phyloP scores from a whole-genome alignment of 2,113 vertebrate genomes.

The Glaucidium brasilianum region DNA sequence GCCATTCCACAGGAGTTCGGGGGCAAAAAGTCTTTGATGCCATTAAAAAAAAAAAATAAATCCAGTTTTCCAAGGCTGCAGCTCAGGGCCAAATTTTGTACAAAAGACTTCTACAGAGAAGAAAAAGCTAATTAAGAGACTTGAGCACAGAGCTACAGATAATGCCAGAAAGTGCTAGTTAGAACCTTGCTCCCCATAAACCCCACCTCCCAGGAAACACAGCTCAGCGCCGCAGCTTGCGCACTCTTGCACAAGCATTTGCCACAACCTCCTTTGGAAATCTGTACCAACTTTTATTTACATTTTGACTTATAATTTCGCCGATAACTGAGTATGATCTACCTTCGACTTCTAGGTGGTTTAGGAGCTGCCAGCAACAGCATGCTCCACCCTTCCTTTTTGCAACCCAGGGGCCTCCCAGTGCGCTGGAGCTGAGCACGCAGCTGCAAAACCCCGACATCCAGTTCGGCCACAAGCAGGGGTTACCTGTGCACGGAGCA shows the following conservation, averaged over 20 bases:
- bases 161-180: neutral
- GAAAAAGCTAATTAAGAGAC: neutral
- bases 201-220: neutral
- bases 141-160: neutral
- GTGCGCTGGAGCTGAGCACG: accelerated
- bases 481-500: neutral
- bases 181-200: neutral
- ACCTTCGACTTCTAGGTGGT: neutral
- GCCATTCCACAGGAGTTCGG: neutral
- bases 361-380: neutral
- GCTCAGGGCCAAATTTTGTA: neutral
- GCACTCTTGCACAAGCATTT: neutral
- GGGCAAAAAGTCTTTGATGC: neutral
- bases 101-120: neutral
- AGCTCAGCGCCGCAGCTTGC: no score
- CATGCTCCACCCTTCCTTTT: neutral
- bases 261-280: neutral
- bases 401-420: no score
- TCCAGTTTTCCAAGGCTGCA: neutral
- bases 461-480: neutral
- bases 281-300: neutral
- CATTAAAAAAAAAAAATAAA: neutral
- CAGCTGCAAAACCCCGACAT: no score
- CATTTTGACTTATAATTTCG: neutral
- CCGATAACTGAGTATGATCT: accelerated